Conservation (phyloP, 2,888 invertebrate species). For the Hartigia nigra region DNA sequence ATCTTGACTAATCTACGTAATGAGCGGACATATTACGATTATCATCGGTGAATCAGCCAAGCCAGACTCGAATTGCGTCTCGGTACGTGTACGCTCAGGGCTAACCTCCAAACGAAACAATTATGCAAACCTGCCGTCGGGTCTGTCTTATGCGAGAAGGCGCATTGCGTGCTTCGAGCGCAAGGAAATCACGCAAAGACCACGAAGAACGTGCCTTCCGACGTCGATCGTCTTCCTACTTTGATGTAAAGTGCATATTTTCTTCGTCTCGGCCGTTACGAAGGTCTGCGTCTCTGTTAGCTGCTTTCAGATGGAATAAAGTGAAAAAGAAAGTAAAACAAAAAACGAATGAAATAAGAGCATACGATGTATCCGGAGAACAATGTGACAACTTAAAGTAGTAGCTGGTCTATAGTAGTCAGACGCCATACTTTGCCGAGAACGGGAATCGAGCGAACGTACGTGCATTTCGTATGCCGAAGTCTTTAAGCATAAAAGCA, state of each 20-base stretch:
- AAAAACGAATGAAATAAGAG: neutral
- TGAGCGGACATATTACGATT: constrained; percentile 6
- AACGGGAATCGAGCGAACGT: neutral
- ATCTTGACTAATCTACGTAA: constrained; percentile 5
- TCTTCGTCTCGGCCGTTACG: neutral
- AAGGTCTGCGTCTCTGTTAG: neutral
- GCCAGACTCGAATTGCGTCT: constrained; percentile 1
- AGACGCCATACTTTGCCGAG: neutral
- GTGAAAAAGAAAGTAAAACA: neutral
- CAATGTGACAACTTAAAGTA: neutral
- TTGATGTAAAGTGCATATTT: neutral
- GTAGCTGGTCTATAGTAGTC: neutral
- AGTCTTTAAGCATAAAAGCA: neutral
- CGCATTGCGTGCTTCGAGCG: neutral
- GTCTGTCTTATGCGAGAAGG: neutral
- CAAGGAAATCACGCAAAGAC: neutral
- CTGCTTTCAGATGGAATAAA: neutral
- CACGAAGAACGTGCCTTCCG: neutral
- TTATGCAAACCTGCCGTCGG: constrained; percentile 1
- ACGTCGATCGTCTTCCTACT: neutral
- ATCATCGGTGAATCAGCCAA: constrained; percentile 3
- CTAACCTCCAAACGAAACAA: constrained; percentile 5
- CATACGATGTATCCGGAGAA: neutral
- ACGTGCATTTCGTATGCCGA: neutral
- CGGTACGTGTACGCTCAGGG: constrained; percentile 8